These are phyloP conservation scores for Beris morrisii DNA, from an alignment of 2,888 invertebrate genomes.

Conservation along the genomic window DNA sequence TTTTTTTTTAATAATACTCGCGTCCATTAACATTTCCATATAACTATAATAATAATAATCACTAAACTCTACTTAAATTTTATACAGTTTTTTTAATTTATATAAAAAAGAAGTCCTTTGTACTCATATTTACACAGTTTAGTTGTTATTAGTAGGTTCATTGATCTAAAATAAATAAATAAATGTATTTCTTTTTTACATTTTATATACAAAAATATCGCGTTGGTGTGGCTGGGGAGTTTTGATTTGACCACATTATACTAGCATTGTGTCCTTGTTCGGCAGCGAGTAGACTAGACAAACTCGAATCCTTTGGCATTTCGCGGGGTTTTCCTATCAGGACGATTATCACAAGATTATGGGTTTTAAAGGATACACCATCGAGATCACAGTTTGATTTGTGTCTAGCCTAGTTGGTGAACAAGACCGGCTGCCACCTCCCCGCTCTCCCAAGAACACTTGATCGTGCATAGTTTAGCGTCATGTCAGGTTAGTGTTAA, in stretches of 20 bases:
- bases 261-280: no score
- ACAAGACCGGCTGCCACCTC: neutral
- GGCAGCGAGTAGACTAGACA: neutral
- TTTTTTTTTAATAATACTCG: neutral
- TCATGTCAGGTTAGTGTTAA: no score
- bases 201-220: no score
- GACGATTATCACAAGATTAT: constrained; percentile 11
- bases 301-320: constrained; percentile 9
- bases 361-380: constrained; percentile 5
- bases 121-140: constrained; percentile 19
- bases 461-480: no score
- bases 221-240: no score
- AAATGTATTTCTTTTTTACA: constrained; percentile 5
- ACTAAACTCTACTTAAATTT: constrained; percentile 17
- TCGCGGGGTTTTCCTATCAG: neutral
- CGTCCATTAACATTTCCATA: constrained; percentile 18
- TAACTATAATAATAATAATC: constrained; percentile 3
- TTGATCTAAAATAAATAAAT: constrained; percentile 24
- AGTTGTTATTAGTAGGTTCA: neutral
- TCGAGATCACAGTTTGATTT: constrained; percentile 24
- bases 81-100: constrained; percentile 11
- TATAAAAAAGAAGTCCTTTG: constrained; percentile 20
- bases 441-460: neutral
- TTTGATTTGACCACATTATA: no score
- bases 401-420: neutral